A percentile compares a stretch with the other conserved stretches of the same genome.
These are phyloP conservation scores for Hipparchia semele DNA, from an alignment of 2,888 invertebrate genomes.

Conservation along the genomic window DNA sequence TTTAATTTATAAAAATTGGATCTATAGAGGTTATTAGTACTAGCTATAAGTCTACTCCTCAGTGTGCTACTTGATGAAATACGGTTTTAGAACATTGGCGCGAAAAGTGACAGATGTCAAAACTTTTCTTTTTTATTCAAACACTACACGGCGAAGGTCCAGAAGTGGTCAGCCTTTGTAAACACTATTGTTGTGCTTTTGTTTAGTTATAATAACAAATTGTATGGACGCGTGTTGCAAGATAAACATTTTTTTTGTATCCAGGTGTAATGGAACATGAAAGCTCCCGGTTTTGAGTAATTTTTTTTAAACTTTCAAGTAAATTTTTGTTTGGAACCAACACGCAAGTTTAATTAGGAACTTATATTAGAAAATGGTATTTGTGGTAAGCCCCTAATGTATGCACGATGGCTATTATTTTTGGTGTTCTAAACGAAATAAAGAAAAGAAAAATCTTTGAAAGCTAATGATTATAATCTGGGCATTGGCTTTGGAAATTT, in stretches of 20 bases:
- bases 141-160: conserved; percentile 34
- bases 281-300: conserved; percentile 30
- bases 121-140: conserved; percentile 39
- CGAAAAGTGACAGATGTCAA: conserved; percentile 69
- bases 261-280: conserved; percentile 48
- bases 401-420: no score
- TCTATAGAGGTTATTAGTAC: no score
- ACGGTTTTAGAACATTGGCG: conserved; percentile 41
- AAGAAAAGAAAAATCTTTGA: no score
- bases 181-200: conserved; percentile 45
- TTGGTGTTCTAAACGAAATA: no score
- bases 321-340: no score
- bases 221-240: conserved; percentile 55
- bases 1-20: no score
- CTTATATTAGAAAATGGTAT: conserved; percentile 12
- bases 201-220: conserved; percentile 43
- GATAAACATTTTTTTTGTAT: conserved; percentile 46
- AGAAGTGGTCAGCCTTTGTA: conserved; percentile 48
- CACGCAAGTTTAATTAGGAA: not conserved
- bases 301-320: not conserved
- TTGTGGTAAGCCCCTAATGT: conserved; percentile 23
- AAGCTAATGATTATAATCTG: no score
- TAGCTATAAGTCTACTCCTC: not conserved
- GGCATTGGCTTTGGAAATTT: no score
- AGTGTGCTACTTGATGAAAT: not conserved